Conservation (phyloP, 2,888 invertebrate species). For the Cyclophora albipunctata region DNA sequence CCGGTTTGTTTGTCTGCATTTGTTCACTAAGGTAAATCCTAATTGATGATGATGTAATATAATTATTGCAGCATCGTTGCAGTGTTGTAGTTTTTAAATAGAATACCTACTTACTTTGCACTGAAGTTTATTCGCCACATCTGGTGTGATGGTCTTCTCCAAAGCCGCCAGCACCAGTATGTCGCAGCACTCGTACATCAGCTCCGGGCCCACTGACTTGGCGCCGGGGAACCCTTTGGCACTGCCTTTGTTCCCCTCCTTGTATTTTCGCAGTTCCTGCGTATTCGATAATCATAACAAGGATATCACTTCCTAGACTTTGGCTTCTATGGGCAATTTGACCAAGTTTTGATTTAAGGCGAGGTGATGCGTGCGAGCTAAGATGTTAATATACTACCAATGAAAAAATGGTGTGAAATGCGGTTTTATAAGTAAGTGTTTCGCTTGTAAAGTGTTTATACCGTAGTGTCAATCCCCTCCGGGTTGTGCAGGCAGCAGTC, state of each 20-base stretch:
- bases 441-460: constrained; percentile 4
- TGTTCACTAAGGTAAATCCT: too few species aligned
- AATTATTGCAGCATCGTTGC: too few species aligned
- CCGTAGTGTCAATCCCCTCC: constrained; percentile 77
- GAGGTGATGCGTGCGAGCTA: too few species aligned
- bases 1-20: too few species aligned
- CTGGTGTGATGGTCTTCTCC: constrained; percentile 82
- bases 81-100: too few species aligned
- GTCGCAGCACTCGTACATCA: constrained; percentile 84
- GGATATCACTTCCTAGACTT: too few species aligned
- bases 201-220: constrained; percentile 71
- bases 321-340: too few species aligned
- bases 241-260: constrained; percentile 68
- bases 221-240: constrained; percentile 80
- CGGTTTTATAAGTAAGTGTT: too few species aligned
- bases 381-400: too few species aligned
- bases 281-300: constrained; percentile 13
- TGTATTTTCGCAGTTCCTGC: constrained; percentile 59
- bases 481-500: constrained; percentile 78
- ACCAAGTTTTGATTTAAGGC: too few species aligned
- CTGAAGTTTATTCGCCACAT: constrained; percentile 81
- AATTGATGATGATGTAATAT: too few species aligned
- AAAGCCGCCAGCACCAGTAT: constrained; percentile 87
- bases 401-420: too few species aligned
- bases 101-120: constrained; percentile 74